Conservation (phyloP, 2,888 invertebrate genomes). For the Papilio protenor region DNA sequence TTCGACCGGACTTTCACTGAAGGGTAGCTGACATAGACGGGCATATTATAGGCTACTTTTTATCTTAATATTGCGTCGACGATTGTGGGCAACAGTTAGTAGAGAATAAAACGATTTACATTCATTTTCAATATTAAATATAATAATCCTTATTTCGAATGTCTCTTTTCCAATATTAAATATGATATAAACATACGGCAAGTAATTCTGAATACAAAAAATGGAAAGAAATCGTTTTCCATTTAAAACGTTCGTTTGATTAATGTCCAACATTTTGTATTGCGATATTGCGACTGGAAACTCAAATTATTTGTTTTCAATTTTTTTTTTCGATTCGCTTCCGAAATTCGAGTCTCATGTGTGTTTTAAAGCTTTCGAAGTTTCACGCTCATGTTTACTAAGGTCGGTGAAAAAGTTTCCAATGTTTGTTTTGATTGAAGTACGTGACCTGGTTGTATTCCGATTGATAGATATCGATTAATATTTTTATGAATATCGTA, state of each 20-base stretch:
- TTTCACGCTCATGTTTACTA: slow-evolving; percentile 18
- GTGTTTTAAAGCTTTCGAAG: slow-evolving; percentile 27
- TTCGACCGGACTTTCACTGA: too few relatives aligned
- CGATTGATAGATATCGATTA: background rate
- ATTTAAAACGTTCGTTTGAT: slow-evolving; percentile 44
- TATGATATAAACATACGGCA: slow-evolving; percentile 30
- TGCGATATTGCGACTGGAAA: slow-evolving; percentile 37
- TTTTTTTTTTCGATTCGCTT: slow-evolving; percentile 37
- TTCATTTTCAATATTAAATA: background rate
- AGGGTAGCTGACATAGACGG: too few relatives aligned
- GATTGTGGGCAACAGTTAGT: too few relatives aligned
- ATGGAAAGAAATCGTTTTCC: slow-evolving; percentile 43
- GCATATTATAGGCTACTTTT: too few relatives aligned
- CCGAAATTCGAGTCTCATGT: slow-evolving; percentile 26
- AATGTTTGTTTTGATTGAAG: slow-evolving; percentile 18
- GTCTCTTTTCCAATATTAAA: slow-evolving; percentile 25
- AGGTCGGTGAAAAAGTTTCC: slow-evolving; percentile 9
- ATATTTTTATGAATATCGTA: background rate
- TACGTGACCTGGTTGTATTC: slow-evolving; percentile 4
- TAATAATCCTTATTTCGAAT: slow-evolving; percentile 30
- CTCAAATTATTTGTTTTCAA: slow-evolving; percentile 43
- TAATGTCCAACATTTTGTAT: slow-evolving; percentile 43
- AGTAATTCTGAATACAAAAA: slow-evolving; percentile 39
- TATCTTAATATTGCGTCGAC: too few relatives aligned
- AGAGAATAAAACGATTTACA: background rate